Percentiles rank a stretch among this genome's conserved stretches.
Evolutionary conservation across 2,888 invertebrate genomes (phyloP).

Genomic region (Urechis unicinctus): DNA sequence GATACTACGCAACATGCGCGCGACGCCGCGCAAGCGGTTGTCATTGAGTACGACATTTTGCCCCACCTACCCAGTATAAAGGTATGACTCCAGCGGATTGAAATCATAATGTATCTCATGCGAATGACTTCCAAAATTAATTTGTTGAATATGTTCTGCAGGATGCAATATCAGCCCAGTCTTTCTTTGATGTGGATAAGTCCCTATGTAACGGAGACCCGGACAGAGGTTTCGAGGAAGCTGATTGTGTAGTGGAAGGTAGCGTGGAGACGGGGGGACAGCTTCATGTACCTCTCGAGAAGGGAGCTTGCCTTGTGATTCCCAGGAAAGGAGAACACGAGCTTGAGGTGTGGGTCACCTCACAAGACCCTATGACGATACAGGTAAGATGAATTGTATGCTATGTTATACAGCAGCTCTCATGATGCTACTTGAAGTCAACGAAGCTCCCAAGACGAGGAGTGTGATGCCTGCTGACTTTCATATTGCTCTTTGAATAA

Average conservation of each 20-base stretch:
- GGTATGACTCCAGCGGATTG: no score
- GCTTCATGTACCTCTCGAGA: conserved; percentile 95
- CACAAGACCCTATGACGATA: conserved; percentile 57
- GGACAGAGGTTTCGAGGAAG: no score
- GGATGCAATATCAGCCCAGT: neutral
- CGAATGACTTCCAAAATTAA: no score
- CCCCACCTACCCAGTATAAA: conserved; percentile 72
- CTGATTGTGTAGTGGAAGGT: conserved; percentile 72
- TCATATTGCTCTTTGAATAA: no score
- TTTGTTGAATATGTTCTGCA: neutral
- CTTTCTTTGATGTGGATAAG: neutral
- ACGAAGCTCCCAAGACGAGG: no score
- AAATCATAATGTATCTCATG: no score
- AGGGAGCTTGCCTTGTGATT: conserved; percentile 54
- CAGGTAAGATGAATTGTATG: no score
- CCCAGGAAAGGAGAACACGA: conserved; percentile 64
- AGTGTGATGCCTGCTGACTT: no score
- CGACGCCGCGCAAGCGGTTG: conserved; percentile 72
- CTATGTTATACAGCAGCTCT: no score
- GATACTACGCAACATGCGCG: conserved; percentile 73
- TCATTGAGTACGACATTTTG: conserved; percentile 74
- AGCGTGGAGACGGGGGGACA: conserved; percentile 78
- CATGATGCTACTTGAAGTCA: no score
- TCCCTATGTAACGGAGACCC: no score
- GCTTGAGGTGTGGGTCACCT: conserved; percentile 73